A percentile compares a stretch with the other conserved stretches of the same genome.
Evolutionary conservation across 2,888 invertebrate genomes (phyloP).

Genomic region (Athrips mouffetella): DNA sequence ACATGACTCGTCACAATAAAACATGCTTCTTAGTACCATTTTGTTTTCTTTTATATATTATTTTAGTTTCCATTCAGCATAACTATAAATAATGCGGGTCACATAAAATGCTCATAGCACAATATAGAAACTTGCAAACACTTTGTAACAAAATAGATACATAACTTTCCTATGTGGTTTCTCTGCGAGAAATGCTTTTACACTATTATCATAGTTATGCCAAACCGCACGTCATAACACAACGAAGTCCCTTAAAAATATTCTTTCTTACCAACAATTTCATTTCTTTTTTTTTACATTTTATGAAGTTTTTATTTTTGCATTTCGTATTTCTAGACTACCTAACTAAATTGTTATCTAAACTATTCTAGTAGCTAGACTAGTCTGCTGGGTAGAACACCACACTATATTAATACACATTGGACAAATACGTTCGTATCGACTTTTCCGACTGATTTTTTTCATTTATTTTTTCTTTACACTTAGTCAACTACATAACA

Average conservation of each 20-base stretch:
- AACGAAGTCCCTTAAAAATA: constrained; percentile 81
- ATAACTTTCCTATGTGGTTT: constrained; percentile 69
- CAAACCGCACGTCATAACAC: constrained; percentile 74
- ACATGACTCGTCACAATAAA: constrained; percentile 78
- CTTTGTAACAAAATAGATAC: constrained; percentile 79
- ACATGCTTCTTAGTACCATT: constrained; percentile 79
- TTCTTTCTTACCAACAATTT: constrained; percentile 81
- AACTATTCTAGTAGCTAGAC: constrained; percentile 79
- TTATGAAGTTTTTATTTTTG: constrained; percentile 77
- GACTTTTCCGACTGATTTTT: constrained; percentile 65
- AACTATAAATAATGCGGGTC: constrained; percentile 78
- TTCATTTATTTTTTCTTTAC: constrained; percentile 72
- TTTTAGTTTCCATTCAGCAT: constrained; percentile 77
- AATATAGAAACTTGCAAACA: constrained; percentile 79
- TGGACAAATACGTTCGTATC: constrained; percentile 77
- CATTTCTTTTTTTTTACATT: constrained; percentile 78
- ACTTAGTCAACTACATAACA: constrained; percentile 77
- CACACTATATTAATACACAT: constrained; percentile 76
- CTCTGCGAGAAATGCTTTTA: constrained; percentile 71
- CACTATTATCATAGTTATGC: constrained; percentile 77
- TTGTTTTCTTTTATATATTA: constrained; percentile 75
- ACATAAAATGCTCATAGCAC: constrained; percentile 79
- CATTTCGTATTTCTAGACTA: constrained; percentile 79
- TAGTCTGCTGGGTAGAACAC: constrained; percentile 78
- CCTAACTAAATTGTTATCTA: constrained; percentile 78